A percentile compares a stretch with the other conserved stretches of the same genome.
Conservation (phyloP, 1,140 invertebrate genomes). For the Mycetomoellerius zeteki region DNA sequence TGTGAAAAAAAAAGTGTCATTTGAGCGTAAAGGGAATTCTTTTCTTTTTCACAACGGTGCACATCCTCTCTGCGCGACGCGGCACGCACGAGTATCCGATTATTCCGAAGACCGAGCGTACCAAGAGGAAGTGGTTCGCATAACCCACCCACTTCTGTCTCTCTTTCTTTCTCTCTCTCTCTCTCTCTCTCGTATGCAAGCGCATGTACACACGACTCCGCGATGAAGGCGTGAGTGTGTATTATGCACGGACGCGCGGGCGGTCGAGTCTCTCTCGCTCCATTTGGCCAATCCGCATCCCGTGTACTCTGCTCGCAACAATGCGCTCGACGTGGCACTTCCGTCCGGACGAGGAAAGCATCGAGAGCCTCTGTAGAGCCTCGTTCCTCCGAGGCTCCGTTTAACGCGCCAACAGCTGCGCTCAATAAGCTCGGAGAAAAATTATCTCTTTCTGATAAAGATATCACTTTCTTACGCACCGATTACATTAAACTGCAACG, state of each 20-base stretch:
- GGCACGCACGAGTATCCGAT: constrained; percentile 81
- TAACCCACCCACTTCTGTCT: constrained; percentile 67
- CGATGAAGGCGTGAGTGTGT: constrained; percentile 38
- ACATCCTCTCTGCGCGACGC: constrained; percentile 68
- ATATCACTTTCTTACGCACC: neutral
- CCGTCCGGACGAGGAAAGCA: constrained; percentile 77
- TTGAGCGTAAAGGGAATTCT: constrained; percentile 65
- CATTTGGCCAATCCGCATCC: constrained; percentile 80
- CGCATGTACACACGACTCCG: constrained; percentile 2
- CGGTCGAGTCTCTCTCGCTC: constrained; percentile 75
- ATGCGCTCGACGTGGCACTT: constrained; percentile 80
- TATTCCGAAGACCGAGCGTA: constrained; percentile 80
- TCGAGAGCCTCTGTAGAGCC: constrained; percentile 44
- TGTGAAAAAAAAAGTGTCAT: constrained; percentile 68
- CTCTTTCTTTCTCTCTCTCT: constrained; percentile 57
- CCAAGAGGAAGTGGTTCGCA: constrained; percentile 80
- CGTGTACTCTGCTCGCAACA: constrained; percentile 72
- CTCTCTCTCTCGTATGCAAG: constrained; percentile 12
- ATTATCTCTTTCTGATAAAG: constrained; percentile 4
- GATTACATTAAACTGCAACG: neutral
- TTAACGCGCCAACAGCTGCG: constrained; percentile 16
- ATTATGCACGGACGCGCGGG: constrained; percentile 58
- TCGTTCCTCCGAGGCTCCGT: constrained; percentile 38
- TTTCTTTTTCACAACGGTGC: constrained; percentile 67
- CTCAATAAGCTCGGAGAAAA: constrained; percentile 21